Evolutionary conservation across 2,888 invertebrate species (phyloP), one percentile per base, ranked within the genome.

Genomic region (Pachycephus smyrnensis): DNA sequence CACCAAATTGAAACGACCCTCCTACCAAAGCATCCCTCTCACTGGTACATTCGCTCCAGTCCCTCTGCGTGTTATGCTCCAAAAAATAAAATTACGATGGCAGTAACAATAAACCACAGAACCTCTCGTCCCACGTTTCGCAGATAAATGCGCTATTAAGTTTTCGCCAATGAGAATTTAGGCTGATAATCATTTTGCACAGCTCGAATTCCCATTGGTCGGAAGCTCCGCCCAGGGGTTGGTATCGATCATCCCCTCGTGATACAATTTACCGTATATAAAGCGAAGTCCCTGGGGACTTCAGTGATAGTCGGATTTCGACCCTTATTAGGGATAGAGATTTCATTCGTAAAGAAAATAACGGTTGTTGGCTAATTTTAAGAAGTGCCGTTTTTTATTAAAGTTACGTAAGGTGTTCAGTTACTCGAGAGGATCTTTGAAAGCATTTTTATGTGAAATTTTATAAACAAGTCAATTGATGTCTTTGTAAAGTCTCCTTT

Each of bases 61-160:
- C 31, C 71, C 71, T 71, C 33, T 71, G 71, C 71, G n/a, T 33
- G 71, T 71, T 71, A 71, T 71, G 71, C 71, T 71, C 31, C 11
- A 80, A 73, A 80, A 85, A 87, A 84, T 86, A 87, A 88, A 89
- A 87, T 87, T 84, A 85, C 80, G 80, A 79, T 77, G 81, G 87
- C 87, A 85, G 87, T 88, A 89, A 87, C 89, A 86, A 89, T 89
- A 88, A 89, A 87, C 85, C 87, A 83, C 89, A 88, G 89, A 78
- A 82, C 73, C 80, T 73, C 79, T 81, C 79, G 31, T 71, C 71
- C 71, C 31, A 33, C 71, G 71, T 32, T 71, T 71, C 77, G 81
- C 80, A 80, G 83, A 85, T 84, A 83, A 88, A 83, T 82, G 84
- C 78, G 85, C 84, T 85, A 84, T 88, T 86, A 83, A 84, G 81